phyloP scores from a whole-genome alignment of 1,140 invertebrate genomes.

The Hylyphantes graminicola region DNA sequence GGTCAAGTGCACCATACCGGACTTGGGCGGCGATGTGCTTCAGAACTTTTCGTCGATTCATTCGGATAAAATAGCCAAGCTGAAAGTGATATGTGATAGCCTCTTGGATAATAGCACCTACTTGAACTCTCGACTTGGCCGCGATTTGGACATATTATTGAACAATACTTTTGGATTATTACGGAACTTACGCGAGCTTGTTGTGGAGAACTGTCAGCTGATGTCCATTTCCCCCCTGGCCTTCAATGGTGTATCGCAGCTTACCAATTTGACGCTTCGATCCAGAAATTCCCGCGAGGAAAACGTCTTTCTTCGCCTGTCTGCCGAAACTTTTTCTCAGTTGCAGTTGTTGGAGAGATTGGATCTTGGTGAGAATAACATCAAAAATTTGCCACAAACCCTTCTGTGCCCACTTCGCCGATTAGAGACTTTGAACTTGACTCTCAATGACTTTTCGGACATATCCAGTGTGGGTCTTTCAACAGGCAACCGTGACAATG shows the following conservation, averaged over 20 bases:
- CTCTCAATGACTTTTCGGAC: slow-evolving; percentile 82
- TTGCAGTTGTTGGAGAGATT: slow-evolving; percentile 77
- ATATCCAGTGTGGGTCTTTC: slow-evolving; percentile 76
- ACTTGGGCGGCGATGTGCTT: slow-evolving; percentile 59
- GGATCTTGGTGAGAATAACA: slow-evolving; percentile 85
- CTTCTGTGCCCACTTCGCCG: slow-evolving; percentile 78
- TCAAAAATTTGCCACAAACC: slow-evolving; percentile 79
- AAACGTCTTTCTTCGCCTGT: slow-evolving; percentile 80
- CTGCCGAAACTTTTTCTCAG: slow-evolving; percentile 77
- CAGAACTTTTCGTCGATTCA: slow-evolving; percentile 62
- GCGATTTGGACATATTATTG: slow-evolving; percentile 62
- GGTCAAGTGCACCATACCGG: slow-evolving; percentile 56
- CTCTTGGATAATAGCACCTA: slow-evolving; percentile 22
- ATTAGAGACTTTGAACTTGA: slow-evolving; percentile 66
- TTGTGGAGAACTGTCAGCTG: slow-evolving; percentile 83
- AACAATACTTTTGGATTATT: slow-evolving; percentile 80
- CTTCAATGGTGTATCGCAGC: slow-evolving; percentile 76
- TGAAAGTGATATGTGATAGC: slow-evolving; percentile 61
- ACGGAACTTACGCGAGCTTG: slow-evolving; percentile 76
- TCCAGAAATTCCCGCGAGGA: slow-evolving; percentile 86
- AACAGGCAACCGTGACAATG: slow-evolving; percentile 45
- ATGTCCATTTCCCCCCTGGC: slow-evolving; percentile 77
- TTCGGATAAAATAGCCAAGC: slow-evolving; percentile 50
- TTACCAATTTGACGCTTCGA: slow-evolving; percentile 77
- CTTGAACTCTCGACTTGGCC: slow-evolving; percentile 66